These are phyloP conservation scores for Acheta domesticus DNA, from an alignment of 2,888 invertebrate species.

Conservation along the genomic window DNA sequence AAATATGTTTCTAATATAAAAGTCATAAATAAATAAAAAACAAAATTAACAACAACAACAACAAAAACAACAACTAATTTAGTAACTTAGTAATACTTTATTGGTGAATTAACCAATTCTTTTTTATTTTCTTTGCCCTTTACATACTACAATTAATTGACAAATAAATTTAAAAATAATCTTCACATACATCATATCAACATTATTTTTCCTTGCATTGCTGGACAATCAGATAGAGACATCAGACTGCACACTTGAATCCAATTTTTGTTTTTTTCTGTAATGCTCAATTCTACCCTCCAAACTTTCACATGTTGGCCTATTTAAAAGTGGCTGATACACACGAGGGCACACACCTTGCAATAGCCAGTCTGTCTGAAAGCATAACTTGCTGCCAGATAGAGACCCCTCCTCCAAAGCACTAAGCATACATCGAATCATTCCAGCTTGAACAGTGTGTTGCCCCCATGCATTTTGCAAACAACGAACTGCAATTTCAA, in stretches of 20 bases:
- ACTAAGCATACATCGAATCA: constrained; percentile 26
- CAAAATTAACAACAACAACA: too few relatives aligned
- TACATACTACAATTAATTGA: too few relatives aligned
- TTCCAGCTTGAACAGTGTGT: constrained; percentile 54
- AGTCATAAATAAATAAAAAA: too few relatives aligned
- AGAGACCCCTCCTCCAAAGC: background rate
- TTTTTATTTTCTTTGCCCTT: too few relatives aligned
- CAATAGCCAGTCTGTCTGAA: constrained; percentile 60
- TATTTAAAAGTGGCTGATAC: constrained; percentile 69
- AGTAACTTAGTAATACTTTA: too few relatives aligned
- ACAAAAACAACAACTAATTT: too few relatives aligned
- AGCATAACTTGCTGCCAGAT: constrained; percentile 42
- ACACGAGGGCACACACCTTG: constrained; percentile 65
- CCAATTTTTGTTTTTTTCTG: constrained; percentile 61
- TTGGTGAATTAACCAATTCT: too few relatives aligned
- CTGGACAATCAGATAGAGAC: too few relatives aligned
- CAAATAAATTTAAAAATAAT: too few relatives aligned
- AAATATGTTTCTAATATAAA: too few relatives aligned
- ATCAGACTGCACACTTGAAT: background rate
- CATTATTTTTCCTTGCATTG: too few relatives aligned
- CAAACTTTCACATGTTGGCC: constrained; percentile 76
- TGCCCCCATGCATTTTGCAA: constrained; percentile 74
- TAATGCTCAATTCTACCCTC: constrained; percentile 76
- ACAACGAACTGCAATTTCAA: constrained; percentile 59
- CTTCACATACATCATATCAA: too few relatives aligned